These are phyloP conservation scores for Idaea aversata DNA, from an alignment of 2,888 invertebrate genomes.

Conservation along the genomic window DNA sequence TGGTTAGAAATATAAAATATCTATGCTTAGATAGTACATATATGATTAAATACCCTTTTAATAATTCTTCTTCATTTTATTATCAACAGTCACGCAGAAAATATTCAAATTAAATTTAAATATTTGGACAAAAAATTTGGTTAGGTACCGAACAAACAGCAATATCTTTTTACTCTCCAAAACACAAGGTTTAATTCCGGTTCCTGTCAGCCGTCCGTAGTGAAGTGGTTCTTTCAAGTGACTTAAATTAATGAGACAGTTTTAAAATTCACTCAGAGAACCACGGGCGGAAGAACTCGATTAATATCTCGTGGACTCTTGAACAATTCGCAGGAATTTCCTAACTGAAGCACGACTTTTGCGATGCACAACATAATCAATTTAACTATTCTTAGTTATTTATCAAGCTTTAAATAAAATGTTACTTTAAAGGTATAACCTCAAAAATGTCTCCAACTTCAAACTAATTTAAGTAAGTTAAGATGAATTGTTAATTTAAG, in stretches of 20 bases:
- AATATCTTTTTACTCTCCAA: constrained; percentile 9
- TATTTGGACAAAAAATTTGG: background rate
- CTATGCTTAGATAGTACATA: too few relatives aligned
- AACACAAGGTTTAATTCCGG: constrained; percentile 28
- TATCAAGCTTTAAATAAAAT: background rate
- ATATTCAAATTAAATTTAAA: background rate
- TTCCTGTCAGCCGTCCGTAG: constrained; percentile 23
- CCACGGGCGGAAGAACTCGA: constrained; percentile 40
- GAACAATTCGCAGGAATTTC: constrained; percentile 32
- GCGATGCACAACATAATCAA: constrained; percentile 11
- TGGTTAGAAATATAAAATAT: too few relatives aligned
- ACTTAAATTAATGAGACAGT: constrained; percentile 52
- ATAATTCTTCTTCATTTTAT: background rate
- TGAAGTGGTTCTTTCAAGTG: constrained; percentile 28
- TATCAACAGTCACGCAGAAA: background rate
- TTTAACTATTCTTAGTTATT: constrained; percentile 5
- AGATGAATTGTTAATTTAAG: background rate
- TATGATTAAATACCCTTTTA: too few relatives aligned
- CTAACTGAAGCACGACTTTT: constrained; percentile 14
- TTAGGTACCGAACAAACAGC: background rate
- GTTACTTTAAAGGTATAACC: background rate
- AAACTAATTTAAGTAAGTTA: background rate
- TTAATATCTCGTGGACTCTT: constrained; percentile 38
- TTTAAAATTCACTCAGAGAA: constrained; percentile 46
- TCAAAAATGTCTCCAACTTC: background rate